phyloP scores from a whole-genome alignment of 2,888 invertebrate genomes.

The Mythimna loreyi region DNA sequence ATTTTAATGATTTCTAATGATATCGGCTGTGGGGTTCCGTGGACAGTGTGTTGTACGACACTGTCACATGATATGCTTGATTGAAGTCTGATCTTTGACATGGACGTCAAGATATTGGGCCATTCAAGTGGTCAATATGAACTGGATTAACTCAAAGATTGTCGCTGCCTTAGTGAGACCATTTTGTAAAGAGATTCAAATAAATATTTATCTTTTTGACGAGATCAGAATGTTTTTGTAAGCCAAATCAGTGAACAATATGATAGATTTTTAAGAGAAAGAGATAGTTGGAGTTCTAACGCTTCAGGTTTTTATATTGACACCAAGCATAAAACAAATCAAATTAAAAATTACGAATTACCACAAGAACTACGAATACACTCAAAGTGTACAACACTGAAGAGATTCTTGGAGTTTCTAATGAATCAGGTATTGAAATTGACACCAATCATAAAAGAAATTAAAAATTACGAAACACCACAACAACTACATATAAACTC shows the following conservation, averaged over 20 bases:
- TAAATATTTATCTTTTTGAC: not conserved
- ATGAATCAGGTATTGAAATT: not conserved
- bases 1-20: conserved; percentile 75
- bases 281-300: too few species aligned
- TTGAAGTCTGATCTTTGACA: conserved; percentile 61
- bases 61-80: conserved; percentile 58
- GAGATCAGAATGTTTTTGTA: not conserved
- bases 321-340: not conserved
- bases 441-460: not conserved
- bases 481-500: too few species aligned
- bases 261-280: too few species aligned
- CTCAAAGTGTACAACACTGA: not conserved
- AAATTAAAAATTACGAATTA: conserved; percentile 37
- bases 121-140: conserved; percentile 38
- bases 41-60: conserved; percentile 65
- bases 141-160: conserved; percentile 8
- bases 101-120: conserved; percentile 52
- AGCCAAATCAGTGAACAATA: not conserved
- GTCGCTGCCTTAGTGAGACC: not conserved
- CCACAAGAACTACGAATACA: conserved; percentile 26
- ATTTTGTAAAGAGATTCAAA: not conserved
- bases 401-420: too few species aligned
- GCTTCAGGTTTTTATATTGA: not conserved
- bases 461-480: too few species aligned
- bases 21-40: conserved; percentile 53